Evolutionary conservation across 2,797 vertebrate species (phyloP), one percentile per base, ranked within the genome.

Genomic region (Tenualosa thibaudeaui): DNA sequence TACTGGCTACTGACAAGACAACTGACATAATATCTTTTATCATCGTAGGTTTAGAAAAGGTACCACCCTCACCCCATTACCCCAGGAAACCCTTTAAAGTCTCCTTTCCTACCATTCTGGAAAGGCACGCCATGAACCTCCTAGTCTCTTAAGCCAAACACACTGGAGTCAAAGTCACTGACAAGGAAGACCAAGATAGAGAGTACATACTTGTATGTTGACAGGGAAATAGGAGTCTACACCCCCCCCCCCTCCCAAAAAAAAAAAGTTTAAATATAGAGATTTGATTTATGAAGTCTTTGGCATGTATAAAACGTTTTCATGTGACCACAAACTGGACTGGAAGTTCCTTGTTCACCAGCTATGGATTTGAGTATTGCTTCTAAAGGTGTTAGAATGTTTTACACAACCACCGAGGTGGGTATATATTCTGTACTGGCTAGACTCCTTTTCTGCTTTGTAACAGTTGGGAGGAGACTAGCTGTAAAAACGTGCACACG

Each of bases 221-320:
- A 60, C 58, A 60, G 58, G n/a, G 58, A 60, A 60, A 60, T 62
- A 24, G 0, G 6, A 62, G 58, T 62, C 58, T 24, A 60, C 58
- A 60, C 58, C 19, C 19, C n/a, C n/a, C n/a, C n/a, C n/a, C n/a
- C n/a, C n/a, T n/a, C n/a, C n/a, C 46, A 49, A 49, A 49, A 4
- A 13, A 17, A 54, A 62, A 24, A 2, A 24, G 22, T 24, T 62
- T 62, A 62, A 62, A 62, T 24, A 62, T 62, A 62, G n/a, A 58
- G 56, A 62, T 62, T 62, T 62, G n/a, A 24, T 58, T 58, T 3
- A 58, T 58, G 56, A 62, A 62, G 58, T 62, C 58, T 62, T 62
- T 62, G 58, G 58, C 58, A 24, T 62, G 58, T 62, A 62, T 62
- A 62, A 62, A 62, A 62, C 58, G n/a, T 58, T 22, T 58, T 8